A percentile compares a stretch with the other conserved stretches of the same genome.
phyloP scores from a whole-genome alignment of 2,113 vertebrate genomes.

The Syrmaticus mikado region DNA sequence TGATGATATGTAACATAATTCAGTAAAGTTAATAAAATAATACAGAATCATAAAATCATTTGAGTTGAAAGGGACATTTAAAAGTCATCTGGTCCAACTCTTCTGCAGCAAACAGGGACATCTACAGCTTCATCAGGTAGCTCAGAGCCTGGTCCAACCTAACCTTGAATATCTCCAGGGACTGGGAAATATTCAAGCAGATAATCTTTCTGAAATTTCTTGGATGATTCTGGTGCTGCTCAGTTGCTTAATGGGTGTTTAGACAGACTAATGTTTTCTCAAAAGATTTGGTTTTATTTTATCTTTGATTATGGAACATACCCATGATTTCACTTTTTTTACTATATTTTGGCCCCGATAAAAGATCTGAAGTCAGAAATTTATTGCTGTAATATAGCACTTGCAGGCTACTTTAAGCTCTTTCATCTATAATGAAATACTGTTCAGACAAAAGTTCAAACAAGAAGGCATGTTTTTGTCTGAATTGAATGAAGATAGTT shows the following conservation, averaged over 20 bases:
- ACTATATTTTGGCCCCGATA: not conserved
- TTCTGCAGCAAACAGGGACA: too few species aligned
- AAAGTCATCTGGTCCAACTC: too few species aligned
- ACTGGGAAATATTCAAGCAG: not conserved
- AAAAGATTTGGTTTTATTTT: not conserved
- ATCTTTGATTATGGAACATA: not conserved
- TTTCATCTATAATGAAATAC: not conserved
- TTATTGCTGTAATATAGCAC: not conserved
- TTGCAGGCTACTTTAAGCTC: not conserved
- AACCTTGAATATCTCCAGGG: too few species aligned
- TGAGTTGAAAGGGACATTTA: too few species aligned
- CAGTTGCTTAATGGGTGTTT: not conserved
- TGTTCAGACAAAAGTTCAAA: not conserved
- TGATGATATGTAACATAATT: not conserved
- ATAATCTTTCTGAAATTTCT: not conserved
- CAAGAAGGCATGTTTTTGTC: not conserved
- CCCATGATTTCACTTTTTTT: not conserved
- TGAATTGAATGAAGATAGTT: not conserved
- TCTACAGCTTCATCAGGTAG: too few species aligned
- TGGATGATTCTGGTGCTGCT: not conserved
- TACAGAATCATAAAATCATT: too few species aligned
- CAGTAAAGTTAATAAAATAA: not conserved
- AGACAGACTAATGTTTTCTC: not conserved
- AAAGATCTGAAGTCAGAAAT: not conserved
- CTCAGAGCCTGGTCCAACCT: too few species aligned